phyloP scores from a whole-genome alignment of 1,140 invertebrate species.

The Lepidurus packardi region DNA sequence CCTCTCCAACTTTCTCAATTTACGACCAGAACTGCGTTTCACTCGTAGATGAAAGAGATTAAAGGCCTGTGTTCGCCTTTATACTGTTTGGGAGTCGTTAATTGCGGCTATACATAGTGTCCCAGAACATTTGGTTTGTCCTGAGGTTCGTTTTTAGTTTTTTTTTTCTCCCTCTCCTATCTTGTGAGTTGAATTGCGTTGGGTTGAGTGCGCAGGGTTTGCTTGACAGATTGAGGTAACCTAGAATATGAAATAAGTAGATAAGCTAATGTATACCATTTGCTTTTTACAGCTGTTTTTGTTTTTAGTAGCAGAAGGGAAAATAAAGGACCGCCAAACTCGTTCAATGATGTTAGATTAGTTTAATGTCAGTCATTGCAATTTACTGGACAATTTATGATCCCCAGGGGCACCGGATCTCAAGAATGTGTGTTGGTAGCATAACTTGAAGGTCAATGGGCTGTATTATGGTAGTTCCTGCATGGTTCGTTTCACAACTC shows the following conservation, averaged over 20 bases:
- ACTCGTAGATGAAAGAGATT: constrained; percentile 15
- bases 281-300: constrained; percentile 10
- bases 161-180: not conserved
- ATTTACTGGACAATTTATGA: not conserved
- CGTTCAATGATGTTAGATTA: constrained; percentile 16
- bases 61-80: not conserved
- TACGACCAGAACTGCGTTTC: not conserved
- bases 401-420: not conserved
- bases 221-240: no score
- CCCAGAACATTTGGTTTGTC: not conserved
- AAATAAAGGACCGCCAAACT: not conserved
- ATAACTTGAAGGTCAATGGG: not conserved
- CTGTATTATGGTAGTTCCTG: not conserved
- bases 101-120: constrained; percentile 10
- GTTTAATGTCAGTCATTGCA: not conserved
- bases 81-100: not conserved
- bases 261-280: constrained; percentile 14
- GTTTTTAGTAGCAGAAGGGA: not conserved
- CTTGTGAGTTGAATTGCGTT: not conserved
- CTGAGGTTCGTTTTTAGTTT: not conserved
- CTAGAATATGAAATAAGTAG: not conserved
- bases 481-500: not conserved
- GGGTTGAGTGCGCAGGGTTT: not conserved
- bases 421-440: not conserved
- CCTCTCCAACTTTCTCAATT: not conserved